Conservation (phyloP, 2,888 invertebrate species). For the Cryptus viduatorius region DNA sequence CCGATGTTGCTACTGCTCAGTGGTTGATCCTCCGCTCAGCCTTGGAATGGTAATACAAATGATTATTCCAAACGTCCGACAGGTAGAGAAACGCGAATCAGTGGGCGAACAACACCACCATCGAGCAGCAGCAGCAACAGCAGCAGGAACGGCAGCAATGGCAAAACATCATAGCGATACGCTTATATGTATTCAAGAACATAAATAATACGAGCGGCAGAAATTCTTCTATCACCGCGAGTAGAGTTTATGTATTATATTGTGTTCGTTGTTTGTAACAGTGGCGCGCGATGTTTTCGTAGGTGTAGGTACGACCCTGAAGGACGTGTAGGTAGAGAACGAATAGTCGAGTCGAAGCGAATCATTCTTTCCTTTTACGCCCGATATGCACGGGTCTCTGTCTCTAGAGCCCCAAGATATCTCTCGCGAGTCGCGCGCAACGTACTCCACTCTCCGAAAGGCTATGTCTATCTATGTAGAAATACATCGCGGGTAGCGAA, state of each 20-base stretch:
- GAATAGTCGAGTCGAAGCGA: slow-evolving; percentile 73
- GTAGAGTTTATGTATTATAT: neutral
- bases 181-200: slow-evolving; percentile 35
- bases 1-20: neutral
- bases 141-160: slow-evolving; percentile 3
- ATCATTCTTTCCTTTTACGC: slow-evolving; percentile 76
- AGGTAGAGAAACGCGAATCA: slow-evolving; percentile 47
- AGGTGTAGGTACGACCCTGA: slow-evolving; percentile 77
- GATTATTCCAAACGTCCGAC: slow-evolving; percentile 44
- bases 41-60: slow-evolving; percentile 59
- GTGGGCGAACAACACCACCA: slow-evolving; percentile 50
- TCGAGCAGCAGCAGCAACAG: slow-evolving; percentile 25
- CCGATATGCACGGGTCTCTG: slow-evolving; percentile 69
- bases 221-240: slow-evolving; percentile 9
- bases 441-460: slow-evolving; percentile 3
- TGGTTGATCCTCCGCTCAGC: slow-evolving; percentile 36
- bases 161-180: slow-evolving; percentile 8
- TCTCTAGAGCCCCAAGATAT: slow-evolving; percentile 21
- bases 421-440: slow-evolving; percentile 29
- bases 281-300: slow-evolving; percentile 34
- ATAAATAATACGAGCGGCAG: slow-evolving; percentile 51
- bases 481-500: slow-evolving; percentile 40
- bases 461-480: slow-evolving; percentile 52
- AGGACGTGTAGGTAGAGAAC: slow-evolving; percentile 76
- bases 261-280: neutral